Percentiles rank a stretch among this genome's conserved stretches.
Evolutionary conservation across 2,888 invertebrate genomes (phyloP).

Genomic region (Ryuthela nishihirai): DNA sequence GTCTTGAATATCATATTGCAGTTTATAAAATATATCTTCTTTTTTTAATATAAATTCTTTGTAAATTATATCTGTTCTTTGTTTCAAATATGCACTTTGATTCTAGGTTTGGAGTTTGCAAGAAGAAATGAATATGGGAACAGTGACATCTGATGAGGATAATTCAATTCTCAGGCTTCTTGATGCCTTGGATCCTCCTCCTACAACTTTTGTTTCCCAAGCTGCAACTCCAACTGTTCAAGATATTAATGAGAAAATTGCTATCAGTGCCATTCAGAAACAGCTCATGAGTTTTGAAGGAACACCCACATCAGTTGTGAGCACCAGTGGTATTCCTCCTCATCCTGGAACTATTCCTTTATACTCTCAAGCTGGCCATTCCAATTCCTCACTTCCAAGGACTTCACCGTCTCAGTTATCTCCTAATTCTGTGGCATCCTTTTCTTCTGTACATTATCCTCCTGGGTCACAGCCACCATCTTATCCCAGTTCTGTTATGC

Average conservation of each 20-base stretch:
- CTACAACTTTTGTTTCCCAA: background rate
- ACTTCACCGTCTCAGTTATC: conserved; percentile 13
- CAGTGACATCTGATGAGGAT: conserved; percentile 16
- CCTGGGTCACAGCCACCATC: conserved; percentile 1
- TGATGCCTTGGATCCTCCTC: conserved; percentile 17
- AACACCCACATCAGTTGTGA: conserved; percentile 10
- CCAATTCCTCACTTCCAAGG: conserved; percentile 12
- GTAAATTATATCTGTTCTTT: too few species aligned
- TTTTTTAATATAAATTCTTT: too few species aligned
- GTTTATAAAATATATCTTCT: too few species aligned
- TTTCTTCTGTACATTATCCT: background rate
- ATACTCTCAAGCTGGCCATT: conserved; percentile 25
- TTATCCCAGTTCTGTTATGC: background rate
- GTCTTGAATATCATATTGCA: too few species aligned
- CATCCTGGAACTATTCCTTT: conserved; percentile 10
- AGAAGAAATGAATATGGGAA: conserved; percentile 36
- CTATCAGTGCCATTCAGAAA: conserved; percentile 84
- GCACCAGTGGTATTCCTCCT: conserved; percentile 4
- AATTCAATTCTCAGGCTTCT: conserved; percentile 35
- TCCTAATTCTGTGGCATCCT: conserved; percentile 16
- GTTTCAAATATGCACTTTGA: background rate
- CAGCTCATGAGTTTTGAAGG: conserved; percentile 69
- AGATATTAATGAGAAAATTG: conserved; percentile 63
- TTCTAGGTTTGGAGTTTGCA: conserved; percentile 39
- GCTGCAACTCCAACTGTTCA: conserved; percentile 13